Evolutionary conservation across 2,797 vertebrate genomes (phyloP).

Genomic region (Alauda arvensis): DNA sequence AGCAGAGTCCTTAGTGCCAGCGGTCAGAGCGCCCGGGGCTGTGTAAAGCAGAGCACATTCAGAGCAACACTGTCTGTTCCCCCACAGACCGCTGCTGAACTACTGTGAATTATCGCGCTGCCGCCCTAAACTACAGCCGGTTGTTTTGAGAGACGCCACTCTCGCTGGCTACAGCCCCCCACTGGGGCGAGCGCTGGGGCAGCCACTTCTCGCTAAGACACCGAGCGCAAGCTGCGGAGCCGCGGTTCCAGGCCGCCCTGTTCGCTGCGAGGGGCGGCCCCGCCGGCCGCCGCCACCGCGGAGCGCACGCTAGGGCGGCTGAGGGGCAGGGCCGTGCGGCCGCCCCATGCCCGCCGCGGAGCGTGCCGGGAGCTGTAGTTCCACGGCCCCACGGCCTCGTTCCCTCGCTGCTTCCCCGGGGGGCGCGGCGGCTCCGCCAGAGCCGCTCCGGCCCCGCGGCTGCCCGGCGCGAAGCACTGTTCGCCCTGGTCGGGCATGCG

Average conservation of each 20-base stretch:
- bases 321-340: rapidly evolving
- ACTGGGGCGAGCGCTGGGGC: rapidly evolving
- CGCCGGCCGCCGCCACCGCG: rapidly evolving
- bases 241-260: rapidly evolving
- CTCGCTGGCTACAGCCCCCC: rapidly evolving
- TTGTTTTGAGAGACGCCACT: neutral
- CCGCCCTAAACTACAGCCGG: neutral
- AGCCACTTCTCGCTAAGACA: rapidly evolving
- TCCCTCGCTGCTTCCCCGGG: neutral
- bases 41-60: neutral
- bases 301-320: rapidly evolving
- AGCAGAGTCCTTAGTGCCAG: neutral
- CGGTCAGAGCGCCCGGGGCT: rapidly evolving
- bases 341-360: neutral
- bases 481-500: neutral
- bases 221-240: rapidly evolving
- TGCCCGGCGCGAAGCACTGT: too few relatives aligned
- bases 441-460: neutral
- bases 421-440: neutral
- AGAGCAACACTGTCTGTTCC: neutral
- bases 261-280: rapidly evolving
- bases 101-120: too few relatives aligned
- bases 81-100: neutral
- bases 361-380: neutral
- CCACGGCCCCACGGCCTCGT: rapidly evolving